phyloP scores from a whole-genome alignment of 2,113 vertebrate species.

The Ciconia stormi region DNA sequence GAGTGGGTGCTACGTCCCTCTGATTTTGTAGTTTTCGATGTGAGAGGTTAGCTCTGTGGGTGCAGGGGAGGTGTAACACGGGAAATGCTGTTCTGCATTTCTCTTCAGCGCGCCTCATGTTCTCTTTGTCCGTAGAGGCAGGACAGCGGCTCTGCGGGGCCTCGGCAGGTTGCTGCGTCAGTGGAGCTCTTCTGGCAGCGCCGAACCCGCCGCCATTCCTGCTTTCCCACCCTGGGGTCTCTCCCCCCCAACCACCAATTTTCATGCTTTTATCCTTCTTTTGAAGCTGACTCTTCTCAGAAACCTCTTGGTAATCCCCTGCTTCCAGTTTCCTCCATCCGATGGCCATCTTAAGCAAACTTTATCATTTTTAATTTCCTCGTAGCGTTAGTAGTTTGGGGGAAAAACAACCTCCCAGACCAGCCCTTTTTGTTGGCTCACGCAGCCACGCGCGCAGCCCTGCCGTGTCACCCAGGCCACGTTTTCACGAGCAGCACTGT shows the following conservation, averaged over 20 bases:
- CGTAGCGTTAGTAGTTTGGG: rapidly evolving
- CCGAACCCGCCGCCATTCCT: neutral
- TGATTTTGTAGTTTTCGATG: rapidly evolving
- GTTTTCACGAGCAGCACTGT: rapidly evolving
- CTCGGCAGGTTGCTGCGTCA: neutral
- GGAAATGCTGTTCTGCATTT: neutral
- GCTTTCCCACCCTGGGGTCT: neutral
- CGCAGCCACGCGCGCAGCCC: rapidly evolving
- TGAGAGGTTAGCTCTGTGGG: neutral
- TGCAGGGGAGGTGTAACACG: neutral
- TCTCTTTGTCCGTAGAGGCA: neutral
- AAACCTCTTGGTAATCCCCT: neutral
- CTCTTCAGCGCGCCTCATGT: neutral
- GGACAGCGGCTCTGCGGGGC: neutral
- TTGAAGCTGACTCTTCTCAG: neutral
- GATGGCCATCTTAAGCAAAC: neutral
- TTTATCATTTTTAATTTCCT: rapidly evolving
- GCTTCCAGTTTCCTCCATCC: neutral
- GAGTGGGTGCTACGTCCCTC: neutral
- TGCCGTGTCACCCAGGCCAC: neutral
- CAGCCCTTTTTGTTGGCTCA: neutral
- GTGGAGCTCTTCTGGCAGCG: neutral
- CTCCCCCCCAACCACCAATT: rapidly evolving
- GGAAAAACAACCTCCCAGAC: rapidly evolving
- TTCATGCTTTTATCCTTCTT: neutral